These are phyloP conservation scores for Esox masquinongy DNA, from an alignment of 2,797 vertebrate genomes.

Conservation along the genomic window DNA sequence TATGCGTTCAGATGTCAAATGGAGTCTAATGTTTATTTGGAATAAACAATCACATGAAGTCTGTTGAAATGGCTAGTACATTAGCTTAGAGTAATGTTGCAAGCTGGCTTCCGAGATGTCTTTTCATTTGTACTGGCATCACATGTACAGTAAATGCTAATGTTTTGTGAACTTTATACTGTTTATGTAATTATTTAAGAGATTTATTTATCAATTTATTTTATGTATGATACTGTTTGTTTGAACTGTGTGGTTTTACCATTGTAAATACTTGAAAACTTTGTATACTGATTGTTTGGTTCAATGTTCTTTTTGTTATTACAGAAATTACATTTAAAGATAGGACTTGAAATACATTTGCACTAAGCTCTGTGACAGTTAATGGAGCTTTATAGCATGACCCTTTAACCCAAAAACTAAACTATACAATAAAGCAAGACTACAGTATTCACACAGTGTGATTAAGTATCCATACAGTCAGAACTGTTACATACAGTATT, in stretches of 20 bases:
- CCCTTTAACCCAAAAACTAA: constrained; percentile 76
- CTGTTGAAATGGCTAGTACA: constrained; percentile 1
- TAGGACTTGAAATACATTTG: constrained; percentile 72
- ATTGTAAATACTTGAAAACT: constrained; percentile 47
- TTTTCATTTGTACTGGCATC: constrained; percentile 21
- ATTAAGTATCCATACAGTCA: constrained; percentile 10
- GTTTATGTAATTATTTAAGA: constrained; percentile 21
- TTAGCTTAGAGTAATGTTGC: constrained; percentile 26
- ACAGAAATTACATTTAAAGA: constrained; percentile 23
- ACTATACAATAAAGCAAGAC: constrained; percentile 35
- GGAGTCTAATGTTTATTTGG: background rate
- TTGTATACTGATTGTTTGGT: constrained; percentile 13
- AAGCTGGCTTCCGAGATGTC: background rate
- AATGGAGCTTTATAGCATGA: constrained; percentile 60
- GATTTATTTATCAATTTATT: background rate
- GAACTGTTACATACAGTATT: constrained; percentile 3
- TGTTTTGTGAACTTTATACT: constrained; percentile 22
- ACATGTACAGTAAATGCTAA: constrained; percentile 6
- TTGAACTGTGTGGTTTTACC: constrained; percentile 16
- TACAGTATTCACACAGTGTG: constrained; percentile 32
- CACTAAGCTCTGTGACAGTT: constrained; percentile 69
- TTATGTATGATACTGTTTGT: background rate
- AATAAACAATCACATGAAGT: background rate
- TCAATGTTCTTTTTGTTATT: constrained; percentile 25
- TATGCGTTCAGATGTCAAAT: constrained; percentile 7